Evolutionary conservation across 2,113 vertebrate genomes (phyloP).

Genomic region (Ceyx margarethae): DNA sequence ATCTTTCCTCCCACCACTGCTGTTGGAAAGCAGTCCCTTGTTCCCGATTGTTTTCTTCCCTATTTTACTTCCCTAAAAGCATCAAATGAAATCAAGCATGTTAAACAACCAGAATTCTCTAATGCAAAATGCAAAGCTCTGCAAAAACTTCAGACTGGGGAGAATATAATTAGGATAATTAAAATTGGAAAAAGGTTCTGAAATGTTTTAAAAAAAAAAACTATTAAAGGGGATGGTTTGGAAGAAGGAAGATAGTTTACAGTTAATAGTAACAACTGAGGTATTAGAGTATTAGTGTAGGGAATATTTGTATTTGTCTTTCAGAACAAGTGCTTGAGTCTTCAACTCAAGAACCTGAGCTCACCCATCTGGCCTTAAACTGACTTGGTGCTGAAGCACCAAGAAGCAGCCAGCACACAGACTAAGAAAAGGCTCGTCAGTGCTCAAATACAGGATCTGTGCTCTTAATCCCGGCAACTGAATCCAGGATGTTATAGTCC

Average conservation of each 20-base stretch:
- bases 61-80: background rate
- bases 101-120: background rate
- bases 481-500: accelerated
- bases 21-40: background rate
- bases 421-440: background rate
- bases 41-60: background rate
- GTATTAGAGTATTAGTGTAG: background rate
- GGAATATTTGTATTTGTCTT: background rate
- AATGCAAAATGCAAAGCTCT: background rate
- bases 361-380: too few species aligned
- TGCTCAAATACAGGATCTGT: background rate
- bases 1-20: background rate
- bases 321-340: background rate
- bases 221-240: background rate
- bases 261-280: background rate
- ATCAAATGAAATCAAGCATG: background rate
- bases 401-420: background rate
- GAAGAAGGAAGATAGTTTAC: background rate
- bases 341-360: background rate
- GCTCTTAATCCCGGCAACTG: background rate
- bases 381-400: background rate
- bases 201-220: background rate
- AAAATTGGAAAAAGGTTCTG: background rate
- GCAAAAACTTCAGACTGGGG: background rate
- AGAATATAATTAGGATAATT: background rate